These are phyloP conservation scores for Meleagris gallopavo DNA, from an alignment of 2,113 vertebrate genomes.

Conservation along the genomic window DNA sequence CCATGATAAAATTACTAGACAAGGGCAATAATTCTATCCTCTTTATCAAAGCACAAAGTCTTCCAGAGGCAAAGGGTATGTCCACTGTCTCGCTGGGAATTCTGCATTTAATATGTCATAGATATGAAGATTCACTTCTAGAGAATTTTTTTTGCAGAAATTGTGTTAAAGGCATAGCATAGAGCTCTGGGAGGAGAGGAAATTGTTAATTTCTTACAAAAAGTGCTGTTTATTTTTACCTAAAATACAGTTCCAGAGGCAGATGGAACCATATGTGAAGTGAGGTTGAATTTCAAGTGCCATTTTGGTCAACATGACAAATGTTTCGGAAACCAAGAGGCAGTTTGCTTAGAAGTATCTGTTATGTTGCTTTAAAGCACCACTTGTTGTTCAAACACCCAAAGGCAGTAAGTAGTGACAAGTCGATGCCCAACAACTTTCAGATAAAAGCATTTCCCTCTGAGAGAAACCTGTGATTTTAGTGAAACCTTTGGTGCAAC, in stretches of 20 bases:
- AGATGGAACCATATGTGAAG: neutral
- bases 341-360: conserved; percentile 3
- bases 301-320: neutral
- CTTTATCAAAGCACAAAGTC: neutral
- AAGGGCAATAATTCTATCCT: neutral
- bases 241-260: neutral
- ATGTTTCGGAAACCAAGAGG: neutral
- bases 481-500: neutral
- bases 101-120: neutral
- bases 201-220: neutral
- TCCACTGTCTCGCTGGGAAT: fast-evolving
- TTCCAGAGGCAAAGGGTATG: neutral
- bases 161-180: neutral
- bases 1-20: neutral
- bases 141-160: neutral
- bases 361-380: neutral
- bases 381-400: neutral
- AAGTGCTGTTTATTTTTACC: neutral
- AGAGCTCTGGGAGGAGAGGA: neutral
- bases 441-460: neutral
- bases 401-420: neutral
- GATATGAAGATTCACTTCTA: neutral
- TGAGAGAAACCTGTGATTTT: neutral
- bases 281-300: neutral
- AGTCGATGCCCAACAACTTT: neutral